These are phyloP conservation scores for Thumatha senex DNA, from an alignment of 2,888 invertebrate species.

Conservation along the genomic window DNA sequence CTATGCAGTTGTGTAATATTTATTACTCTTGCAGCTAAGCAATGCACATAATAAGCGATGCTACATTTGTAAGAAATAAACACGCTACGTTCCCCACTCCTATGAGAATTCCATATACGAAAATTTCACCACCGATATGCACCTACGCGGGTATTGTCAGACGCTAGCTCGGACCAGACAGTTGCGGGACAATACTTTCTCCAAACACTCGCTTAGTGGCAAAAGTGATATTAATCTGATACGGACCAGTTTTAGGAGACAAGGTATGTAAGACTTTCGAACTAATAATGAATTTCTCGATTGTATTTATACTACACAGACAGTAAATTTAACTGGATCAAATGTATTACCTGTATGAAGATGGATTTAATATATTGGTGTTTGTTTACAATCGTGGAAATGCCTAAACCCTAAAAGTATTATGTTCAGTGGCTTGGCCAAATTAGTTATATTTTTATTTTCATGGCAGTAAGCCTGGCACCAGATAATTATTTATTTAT, in stretches of 20 bases:
- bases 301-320: background rate
- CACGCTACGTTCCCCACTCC: constrained; percentile 6
- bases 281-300: constrained; percentile 7
- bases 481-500: no score
- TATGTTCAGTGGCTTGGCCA: no score
- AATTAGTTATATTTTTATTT: no score
- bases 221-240: constrained; percentile 28
- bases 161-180: background rate
- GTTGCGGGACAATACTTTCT: constrained; percentile 1
- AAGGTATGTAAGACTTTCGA: constrained; percentile 38
- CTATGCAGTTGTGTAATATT: no score
- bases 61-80: background rate
- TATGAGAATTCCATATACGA: constrained; percentile 1
- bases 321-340: no score
- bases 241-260: constrained; percentile 12
- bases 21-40: background rate
- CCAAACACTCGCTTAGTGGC: constrained; percentile 11
- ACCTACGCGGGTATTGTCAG: background rate
- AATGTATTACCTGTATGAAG: no score
- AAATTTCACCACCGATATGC: constrained; percentile 6
- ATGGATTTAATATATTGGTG: no score
- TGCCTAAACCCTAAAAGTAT: no score
- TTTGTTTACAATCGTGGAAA: no score
- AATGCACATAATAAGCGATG: background rate
- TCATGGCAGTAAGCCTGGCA: no score